Evolutionary conservation across 2,888 invertebrate species (phyloP).

Genomic region (Glyphotaelius pellucidus): DNA sequence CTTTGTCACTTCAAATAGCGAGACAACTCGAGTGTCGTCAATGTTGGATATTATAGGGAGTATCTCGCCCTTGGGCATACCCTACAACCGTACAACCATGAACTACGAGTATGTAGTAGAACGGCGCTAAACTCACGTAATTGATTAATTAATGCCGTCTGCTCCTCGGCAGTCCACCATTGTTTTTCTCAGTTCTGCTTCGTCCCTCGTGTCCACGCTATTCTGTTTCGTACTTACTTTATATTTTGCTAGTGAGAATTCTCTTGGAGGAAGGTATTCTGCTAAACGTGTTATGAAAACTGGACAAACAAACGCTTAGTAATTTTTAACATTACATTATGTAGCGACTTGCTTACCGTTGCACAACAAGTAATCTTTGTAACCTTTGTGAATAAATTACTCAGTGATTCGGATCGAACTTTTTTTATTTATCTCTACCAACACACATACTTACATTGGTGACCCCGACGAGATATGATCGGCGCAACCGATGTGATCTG

Average conservation of each 20-base stretch:
- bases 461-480: no score
- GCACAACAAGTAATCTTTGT: no score
- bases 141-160: neutral
- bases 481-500: no score
- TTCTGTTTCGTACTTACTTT: neutral
- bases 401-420: no score
- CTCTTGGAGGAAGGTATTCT: neutral
- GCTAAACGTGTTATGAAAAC: neutral
- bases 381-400: no score
- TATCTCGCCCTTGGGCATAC: neutral
- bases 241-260: neutral
- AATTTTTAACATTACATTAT: no score
- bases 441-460: no score
- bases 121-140: neutral
- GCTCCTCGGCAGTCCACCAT: neutral
- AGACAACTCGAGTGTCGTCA: neutral
- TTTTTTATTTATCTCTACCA: no score
- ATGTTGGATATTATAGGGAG: neutral
- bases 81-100: neutral
- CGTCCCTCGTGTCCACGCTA: neutral
- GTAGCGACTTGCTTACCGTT: no score
- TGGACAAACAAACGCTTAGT: no score
- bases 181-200: slow-evolving; percentile 1
- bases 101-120: neutral
- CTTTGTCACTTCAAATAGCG: neutral